Evolutionary conservation across 2,888 invertebrate genomes (phyloP), one percentile per base, ranked within the genome.

Genomic region (Listrodromus nycthemerus): DNA sequence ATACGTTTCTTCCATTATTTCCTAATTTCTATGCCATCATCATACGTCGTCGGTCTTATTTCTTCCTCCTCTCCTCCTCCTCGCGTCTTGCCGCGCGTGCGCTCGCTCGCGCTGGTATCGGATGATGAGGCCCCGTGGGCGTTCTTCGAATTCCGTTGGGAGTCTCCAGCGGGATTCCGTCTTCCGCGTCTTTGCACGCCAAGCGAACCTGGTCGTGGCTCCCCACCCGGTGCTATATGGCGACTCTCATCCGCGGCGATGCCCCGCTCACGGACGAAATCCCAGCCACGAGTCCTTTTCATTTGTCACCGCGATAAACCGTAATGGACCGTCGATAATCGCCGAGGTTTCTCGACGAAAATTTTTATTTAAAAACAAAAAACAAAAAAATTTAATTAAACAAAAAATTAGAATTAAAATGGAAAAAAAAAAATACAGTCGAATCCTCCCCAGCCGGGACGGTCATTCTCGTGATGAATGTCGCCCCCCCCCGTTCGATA

Each of bases 141-240:
- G 86, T 86, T 85, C 83, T 84, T 84, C 74, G 82, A 85, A 86
- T 86, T 83, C 87, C 84, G 71, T 58, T 70, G 82, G 84, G 85
- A 86, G 79, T 85, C 85, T 84, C 78, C 78, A 67, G 74, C 70
- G 81, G 85, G 86, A 86, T 87, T 86, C 80, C 80, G 83, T 85
- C 86, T 85, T 86, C 84, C 86, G 86, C 80, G 84, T 86, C 85
- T 79, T 80, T 84, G 77, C 77, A 70, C 82, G 69, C 71, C 70
- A 77, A 50, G 58, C 67, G 19, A 66, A 41, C 73, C 19, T 45
- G 37, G n/a, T 3, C 37, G 37, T 7, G 37, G 2, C 58, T n/a
- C 41, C 24, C 67, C 45, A 37, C 65, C 21, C 65, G 33, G 58
- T 58, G 58, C 27, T 58, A 58, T 58, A 58, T 58, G 58, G 58